Evolutionary conservation across 2,113 vertebrate species (phyloP), one percentile per base, ranked within the genome.

Genomic region (Stegostoma tigrinum): DNA sequence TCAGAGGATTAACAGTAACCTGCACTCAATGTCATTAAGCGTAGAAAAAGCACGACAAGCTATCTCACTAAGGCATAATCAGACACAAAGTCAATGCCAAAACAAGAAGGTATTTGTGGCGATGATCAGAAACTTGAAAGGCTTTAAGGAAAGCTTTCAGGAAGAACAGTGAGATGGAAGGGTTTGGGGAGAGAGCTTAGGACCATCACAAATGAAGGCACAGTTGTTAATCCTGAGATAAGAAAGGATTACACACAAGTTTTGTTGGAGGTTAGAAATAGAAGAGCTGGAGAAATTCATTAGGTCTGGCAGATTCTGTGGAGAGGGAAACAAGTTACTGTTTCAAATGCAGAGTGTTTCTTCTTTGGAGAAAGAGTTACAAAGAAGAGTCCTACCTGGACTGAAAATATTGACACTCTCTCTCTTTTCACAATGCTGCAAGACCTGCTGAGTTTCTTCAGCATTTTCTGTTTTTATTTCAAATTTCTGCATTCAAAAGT

Each of bases 1-100:
- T 98, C 98, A 0, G 99, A 99, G 97, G 97, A 97, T 87, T 87
- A 48, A 48, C 42, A 80, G n/a, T n/a, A 85, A 85, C 17, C 45
- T 48, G 6, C 42, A 86, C 45, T 45, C 23, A 24, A 48, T 10
- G 2, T 17, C n/a, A 38, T 42, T 83, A 83, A 83, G 42, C 15
- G 38, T 4, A 83, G 19, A 83, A 42, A 30, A 83, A 83, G 21
- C 17, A 21, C 4, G 0, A 0, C n/a, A 19, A 83, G 38, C 38
- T 3, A 17, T 19, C 1, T 83, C 38, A 23, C 80, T 42, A n/a
- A 45, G 38, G 80, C 4, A 42, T 19, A 45, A 83, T 45, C 38
- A 83, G 38, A 42, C 4, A 83, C 48, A 83, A 83, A 83, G 80
- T 83, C 15, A 48, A 30, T 87, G 42, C 85, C 42, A 52, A 27